Evolutionary conservation across 2,888 invertebrate genomes (phyloP).

Genomic region (Halictus ligatus): DNA sequence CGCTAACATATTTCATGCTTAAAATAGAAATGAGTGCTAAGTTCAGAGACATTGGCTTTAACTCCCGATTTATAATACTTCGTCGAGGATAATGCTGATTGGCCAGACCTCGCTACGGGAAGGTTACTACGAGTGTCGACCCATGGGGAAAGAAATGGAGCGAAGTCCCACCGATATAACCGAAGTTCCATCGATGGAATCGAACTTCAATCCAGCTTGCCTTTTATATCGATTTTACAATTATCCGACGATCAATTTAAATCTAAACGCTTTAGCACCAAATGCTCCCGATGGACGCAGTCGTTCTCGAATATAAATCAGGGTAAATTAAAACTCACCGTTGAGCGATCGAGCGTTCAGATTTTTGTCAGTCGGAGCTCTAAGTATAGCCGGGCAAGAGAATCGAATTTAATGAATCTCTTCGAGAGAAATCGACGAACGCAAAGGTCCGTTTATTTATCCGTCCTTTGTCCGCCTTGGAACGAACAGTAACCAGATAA

Average conservation of each 20-base stretch:
- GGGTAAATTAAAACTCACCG: neutral
- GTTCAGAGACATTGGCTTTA: neutral
- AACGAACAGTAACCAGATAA: neutral
- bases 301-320: slow-evolving; percentile 5
- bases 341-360: neutral
- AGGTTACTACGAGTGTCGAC: neutral
- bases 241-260: neutral
- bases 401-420: neutral
- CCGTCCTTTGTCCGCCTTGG: neutral
- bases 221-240: neutral
- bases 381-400: neutral
- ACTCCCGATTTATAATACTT: neutral
- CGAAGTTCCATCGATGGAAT: neutral
- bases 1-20: too few relatives aligned
- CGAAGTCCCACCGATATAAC: neutral
- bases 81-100: neutral
- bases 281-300: neutral
- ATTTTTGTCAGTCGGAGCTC: neutral
- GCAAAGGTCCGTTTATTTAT: neutral
- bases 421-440: neutral
- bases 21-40: neutral
- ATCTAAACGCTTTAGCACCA: neutral
- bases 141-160: neutral
- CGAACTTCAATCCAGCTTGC: neutral
- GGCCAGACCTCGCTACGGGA: neutral